Base-by-base conservation (phyloP, 1,140 invertebrate species). In the Ostrea edulis region DNA sequence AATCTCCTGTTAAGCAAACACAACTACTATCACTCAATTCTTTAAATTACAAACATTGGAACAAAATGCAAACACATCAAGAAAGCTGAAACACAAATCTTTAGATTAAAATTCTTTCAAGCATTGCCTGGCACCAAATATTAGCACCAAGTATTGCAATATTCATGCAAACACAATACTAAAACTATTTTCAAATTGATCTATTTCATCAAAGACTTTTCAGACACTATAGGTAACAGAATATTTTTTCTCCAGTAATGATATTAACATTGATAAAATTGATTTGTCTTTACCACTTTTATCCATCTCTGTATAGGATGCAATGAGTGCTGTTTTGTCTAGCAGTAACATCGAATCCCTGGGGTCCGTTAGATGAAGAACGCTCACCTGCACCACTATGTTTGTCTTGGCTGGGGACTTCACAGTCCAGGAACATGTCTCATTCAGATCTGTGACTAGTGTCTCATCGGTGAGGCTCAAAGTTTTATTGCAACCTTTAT, bases 401-500 rank as follows among this genome's bases (percentile, higher is more conserved):
- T 25, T 77, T 11, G 68, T 77, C 11, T 0, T 29, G 22, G 35
- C 29, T 25, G 68, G 68, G 68, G 68, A 77, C 25, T 77, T 77
- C 12, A 77, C 29, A 29, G 14, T 35, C 68, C 68, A 77, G 17
- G 25, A 29, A 77, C 68, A 77, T 14, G 22, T 77, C 11, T 35
- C 68, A 35, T 44, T 77, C 12, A 77, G 68, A 17, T 22, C 25
- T 77, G 29, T 35, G 25, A 44, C 68, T 12, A 77, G 2, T 2
- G 68, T 35, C 25, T 77, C 68, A 77, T 77, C 35, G 22, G 25
- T 77, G 12, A 77, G 68, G 68, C 12, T 77, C 25, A 77, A 4
- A 14, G 68, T 77, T 9, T 77, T 77, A 11, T 77, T 77, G 25
- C 68, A 77, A 77, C 68, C 68, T 77, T 77, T 62, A 62, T 20